Base-by-base conservation (phyloP, 2,113 vertebrate species). In the Alligator mississippiensis region DNA sequence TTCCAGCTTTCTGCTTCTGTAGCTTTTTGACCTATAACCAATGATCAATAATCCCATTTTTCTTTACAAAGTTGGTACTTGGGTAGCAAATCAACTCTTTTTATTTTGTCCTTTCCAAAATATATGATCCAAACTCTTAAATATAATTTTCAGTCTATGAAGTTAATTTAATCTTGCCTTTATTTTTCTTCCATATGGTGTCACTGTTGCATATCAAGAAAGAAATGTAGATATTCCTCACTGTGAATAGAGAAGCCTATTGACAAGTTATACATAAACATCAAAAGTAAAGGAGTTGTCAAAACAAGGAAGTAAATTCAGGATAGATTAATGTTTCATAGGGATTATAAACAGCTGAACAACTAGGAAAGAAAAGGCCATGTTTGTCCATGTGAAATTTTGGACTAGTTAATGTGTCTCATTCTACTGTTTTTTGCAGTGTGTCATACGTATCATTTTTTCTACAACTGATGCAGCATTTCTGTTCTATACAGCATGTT, bases 201-300 rank as follows among this genome's bases (percentile, higher is more conserved):
- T 85, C 83, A 85, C 83, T 90, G 82, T 85, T 90, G 83, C 28
- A 77, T 64, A 85, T 61, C n/a, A 30, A 54, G 68, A 81, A 64
- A 57, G 75, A 87, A 89, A 19, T 22, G 6, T 30, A 16, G 25
- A 34, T 30, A 24, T 77, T 82, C 55, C 79, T 28, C 38, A 38
- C 24, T 21, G 12, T 8, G 18, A 22, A 17, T 25, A 80, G 22
- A 17, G 16, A 21, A n/a, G n/a, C 30, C 17, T 30, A 19, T 24
- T n/a, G 47, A n/a, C 24, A 61, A 27, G 18, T 22, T 55, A 18
- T n/a, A 5, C 38, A 34, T 27, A 57, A 70, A 34, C 27, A 84
- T 22, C 34, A 74, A 66, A 28, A 21, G 8, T 38, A 9, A 66
- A 83, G 25, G 18, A 25, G 19, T 25, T n/a, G n/a, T 68, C 58